Base-by-base conservation (phyloP, 2,113 vertebrate species). In the Girardinichthys multiradiatus region DNA sequence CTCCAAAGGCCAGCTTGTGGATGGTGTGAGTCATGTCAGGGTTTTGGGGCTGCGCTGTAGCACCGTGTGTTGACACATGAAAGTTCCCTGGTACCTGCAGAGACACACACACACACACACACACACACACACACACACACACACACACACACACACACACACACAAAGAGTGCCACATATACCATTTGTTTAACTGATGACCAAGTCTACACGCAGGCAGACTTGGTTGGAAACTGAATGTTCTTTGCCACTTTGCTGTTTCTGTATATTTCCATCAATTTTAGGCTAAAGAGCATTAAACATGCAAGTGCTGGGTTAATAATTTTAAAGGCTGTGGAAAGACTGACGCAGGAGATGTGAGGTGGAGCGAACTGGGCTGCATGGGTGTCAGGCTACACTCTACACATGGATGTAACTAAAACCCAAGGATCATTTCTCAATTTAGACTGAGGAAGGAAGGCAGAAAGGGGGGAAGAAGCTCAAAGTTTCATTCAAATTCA, bases 11-110 rank as follows among this genome's bases (percentile, higher is more conserved):
- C 59, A 99, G 94, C 86, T 97, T 99, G 90, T 99, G 96, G 89
- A 99, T 98, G 86, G 91, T 28, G 30, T 99, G 98, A 73, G 97
- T 99, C 98, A 99, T 99, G 88, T 99, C 98, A 4, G 98, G 98
- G 89, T 90, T 99, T 89, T 97, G 95, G 21, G 98, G 98, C 91
- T 99, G 98, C 1, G 97, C 97, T 1, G 97, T 98, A 64, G 98
- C 98, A n/a, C 98, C 97, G 91, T 99, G 98, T 0, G 98, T 99
- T 7, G 98, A 99, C 82, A 99, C 95, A 0, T 99, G 98, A 86
- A 99, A 99, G 92, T 99, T 99, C 79, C 98, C 98, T 0, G 98
- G 98, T 60, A 99, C 98, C 98, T 99, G 78, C 19, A 71, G 1
- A 70, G 64, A 79, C 59, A 68, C 27, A 54, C 28, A 70, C 51